phyloP scores from a whole-genome alignment of 2,113 vertebrate genomes.

The Oriolus oriolus region DNA sequence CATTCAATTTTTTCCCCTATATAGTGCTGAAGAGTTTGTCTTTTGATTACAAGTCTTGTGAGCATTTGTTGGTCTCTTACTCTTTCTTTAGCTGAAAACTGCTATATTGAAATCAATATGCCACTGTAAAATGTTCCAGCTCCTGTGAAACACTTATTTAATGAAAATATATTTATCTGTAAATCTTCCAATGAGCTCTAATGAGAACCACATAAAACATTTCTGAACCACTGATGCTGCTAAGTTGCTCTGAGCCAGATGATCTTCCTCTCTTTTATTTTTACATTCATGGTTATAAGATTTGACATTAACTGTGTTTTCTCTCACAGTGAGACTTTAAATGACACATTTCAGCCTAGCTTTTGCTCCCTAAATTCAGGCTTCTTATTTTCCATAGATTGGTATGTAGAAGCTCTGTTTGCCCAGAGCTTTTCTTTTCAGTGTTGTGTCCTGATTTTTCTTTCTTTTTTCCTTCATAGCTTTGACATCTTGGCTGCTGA shows the following conservation, averaged over 20 bases:
- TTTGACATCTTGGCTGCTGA: constrained; percentile 36
- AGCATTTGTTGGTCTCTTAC: background rate
- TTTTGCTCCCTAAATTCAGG: background rate
- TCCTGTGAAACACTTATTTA: background rate
- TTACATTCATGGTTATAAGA: background rate
- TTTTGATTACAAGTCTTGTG: background rate
- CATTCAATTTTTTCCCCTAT: background rate
- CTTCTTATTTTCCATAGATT: background rate
- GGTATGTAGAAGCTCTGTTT: background rate
- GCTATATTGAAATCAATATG: background rate
- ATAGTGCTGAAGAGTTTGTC: background rate
- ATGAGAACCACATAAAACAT: background rate
- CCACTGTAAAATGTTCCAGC: background rate
- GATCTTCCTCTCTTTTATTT: background rate
- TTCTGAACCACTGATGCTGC: background rate
- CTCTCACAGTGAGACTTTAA: background rate
- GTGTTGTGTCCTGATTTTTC: background rate
- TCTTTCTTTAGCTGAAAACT: background rate
- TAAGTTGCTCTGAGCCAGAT: background rate
- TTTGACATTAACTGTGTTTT: constrained; percentile 6
- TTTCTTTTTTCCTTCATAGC: constrained; percentile 27
- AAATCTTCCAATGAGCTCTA: background rate
- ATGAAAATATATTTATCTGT: background rate
- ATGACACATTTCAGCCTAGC: background rate
- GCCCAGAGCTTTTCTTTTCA: background rate